Conservation (phyloP, 2,888 invertebrate species). For the Ceraclea dissimilis region DNA sequence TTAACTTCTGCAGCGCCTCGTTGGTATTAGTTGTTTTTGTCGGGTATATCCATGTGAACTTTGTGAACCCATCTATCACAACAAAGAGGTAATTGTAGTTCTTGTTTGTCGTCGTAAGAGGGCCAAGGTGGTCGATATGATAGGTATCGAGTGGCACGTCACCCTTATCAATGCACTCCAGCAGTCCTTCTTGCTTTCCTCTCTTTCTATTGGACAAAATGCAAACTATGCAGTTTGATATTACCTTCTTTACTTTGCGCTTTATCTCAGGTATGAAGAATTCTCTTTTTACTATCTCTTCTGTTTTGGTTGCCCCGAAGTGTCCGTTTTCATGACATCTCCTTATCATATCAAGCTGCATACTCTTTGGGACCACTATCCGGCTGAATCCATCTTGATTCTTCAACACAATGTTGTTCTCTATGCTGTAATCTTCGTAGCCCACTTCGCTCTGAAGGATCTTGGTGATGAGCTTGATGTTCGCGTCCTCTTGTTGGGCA, state of each 20-base stretch:
- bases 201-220: conserved; percentile 19
- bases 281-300: conserved; percentile 7
- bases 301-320: conserved; percentile 11
- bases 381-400: neutral
- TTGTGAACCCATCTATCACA: conserved; percentile 32
- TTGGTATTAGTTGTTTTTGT: conserved; percentile 28
- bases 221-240: conserved; percentile 4
- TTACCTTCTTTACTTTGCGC: neutral
- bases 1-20: conserved; percentile 30
- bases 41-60: conserved; percentile 33
- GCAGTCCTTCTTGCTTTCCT: conserved; percentile 31
- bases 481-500: neutral
- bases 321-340: conserved; percentile 4
- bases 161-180: conserved; percentile 30
- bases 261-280: conserved; percentile 3
- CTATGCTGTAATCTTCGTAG: neutral
- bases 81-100: conserved; percentile 32
- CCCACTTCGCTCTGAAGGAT: neutral
- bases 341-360: neutral
- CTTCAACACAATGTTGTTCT: neutral
- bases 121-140: conserved; percentile 33
- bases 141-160: conserved; percentile 29
- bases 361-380: neutral
- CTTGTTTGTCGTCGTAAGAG: conserved; percentile 30
- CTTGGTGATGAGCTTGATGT: neutral